phyloP scores from a whole-genome alignment of 2,113 vertebrate genomes.

The Vidua chalybeata region DNA sequence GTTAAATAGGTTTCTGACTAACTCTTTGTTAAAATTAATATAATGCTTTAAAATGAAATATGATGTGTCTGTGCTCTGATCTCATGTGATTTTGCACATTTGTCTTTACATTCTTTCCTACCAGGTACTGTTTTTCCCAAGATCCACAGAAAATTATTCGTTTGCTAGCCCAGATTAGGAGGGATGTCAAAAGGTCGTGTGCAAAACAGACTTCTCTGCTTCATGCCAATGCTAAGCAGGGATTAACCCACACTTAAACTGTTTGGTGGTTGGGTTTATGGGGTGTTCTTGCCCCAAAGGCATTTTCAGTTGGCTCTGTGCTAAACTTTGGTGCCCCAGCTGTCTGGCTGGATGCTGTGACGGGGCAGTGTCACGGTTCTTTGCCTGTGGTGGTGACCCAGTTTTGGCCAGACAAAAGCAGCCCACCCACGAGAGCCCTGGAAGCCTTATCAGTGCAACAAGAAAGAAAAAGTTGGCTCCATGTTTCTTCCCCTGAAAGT shows the following conservation, averaged over 20 bases:
- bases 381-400: background rate
- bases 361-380: background rate
- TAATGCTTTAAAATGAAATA: background rate
- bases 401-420: background rate
- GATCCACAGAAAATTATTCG: background rate
- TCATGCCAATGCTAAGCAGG: background rate
- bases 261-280: background rate
- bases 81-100: background rate
- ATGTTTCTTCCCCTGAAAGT: background rate
- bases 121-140: background rate
- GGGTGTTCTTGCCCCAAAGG: background rate
- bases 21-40: background rate
- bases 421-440: background rate
- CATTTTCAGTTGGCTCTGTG: background rate
- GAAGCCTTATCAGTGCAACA: background rate
- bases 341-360: background rate
- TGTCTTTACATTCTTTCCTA: background rate
- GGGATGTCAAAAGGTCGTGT: background rate
- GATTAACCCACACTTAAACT: background rate
- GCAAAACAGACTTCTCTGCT: background rate
- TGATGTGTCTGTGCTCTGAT: background rate
- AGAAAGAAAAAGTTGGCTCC: background rate
- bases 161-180: background rate
- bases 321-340: background rate
- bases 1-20: background rate